Evolutionary conservation across 1,140 invertebrate genomes (phyloP), one percentile per base, ranked within the genome.

Genomic region (Drosophila pseudoananassae): DNA sequence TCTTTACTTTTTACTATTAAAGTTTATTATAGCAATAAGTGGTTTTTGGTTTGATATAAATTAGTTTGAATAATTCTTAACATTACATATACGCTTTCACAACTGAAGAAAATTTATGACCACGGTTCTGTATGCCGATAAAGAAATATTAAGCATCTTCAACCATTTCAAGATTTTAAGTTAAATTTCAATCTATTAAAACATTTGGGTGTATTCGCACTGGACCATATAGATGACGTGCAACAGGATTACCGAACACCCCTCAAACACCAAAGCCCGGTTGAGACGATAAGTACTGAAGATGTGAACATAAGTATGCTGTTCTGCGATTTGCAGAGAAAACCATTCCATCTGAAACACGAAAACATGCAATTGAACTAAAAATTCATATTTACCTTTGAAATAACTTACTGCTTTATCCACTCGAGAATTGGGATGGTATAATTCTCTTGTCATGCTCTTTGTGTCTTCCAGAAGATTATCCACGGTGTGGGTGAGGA

Each of bases 201-300:
- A 66, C 46, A 50, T 64, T 15, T 46, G 40, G 1, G 14, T 66
- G 29, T 65, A 66, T 15, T 66, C 77, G 15, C 33, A 31, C 20
- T 79, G 77, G 0, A 80, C 17, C 71, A 79, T 77, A n/a, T 73
- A 81, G 3, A 77, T 52, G 8, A 77, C 27, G 17, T 81, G 46
- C 12, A 81, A 43, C 2, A 76, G 14, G 3, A 73, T 76, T 7
- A 49, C 27, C 0, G 57, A 46, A 10, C 47, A 25, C 9, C 64
- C 27, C n/a, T 51, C 25, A 14, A 73, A 77, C 0, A 58, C 25
- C 17, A 81, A 6, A 6, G 52, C 45, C 0, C 45, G 40, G 55
- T 81, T 77, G 9, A 82, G 63, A 20, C n/a, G 64, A 8, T 57
- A 56, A 3, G 33, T 27, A 0, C 68, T 60, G 14, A 77, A 64